Evolutionary conservation across 2,888 invertebrate genomes (phyloP), one percentile per base, ranked within the genome.

Genomic region (Leptinotarsa rubiginosa): DNA sequence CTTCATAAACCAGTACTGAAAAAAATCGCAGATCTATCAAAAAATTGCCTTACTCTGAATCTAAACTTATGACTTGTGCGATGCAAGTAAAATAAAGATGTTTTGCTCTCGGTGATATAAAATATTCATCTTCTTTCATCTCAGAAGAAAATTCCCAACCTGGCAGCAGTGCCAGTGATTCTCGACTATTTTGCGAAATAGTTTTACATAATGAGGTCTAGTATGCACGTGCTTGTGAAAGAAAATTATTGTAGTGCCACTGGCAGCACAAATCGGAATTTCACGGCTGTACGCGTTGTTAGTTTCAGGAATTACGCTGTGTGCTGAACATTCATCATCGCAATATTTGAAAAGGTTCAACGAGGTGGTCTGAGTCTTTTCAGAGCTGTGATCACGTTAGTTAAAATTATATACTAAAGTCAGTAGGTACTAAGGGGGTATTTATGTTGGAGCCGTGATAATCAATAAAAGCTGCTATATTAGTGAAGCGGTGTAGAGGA

Each of bases 211-310:
- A 56, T 22, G 56, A 56, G 56, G 3, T 56, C 20, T 56, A 56
- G 13, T 56, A 56, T 56, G 22, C 56, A 20, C 56, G 56, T 22
- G 56, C 56, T 56, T 56, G 56, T 56, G 56, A 56, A 56, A 20
- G 56, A 13, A 22, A 22, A 22, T 20, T 4, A 56, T 56, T 22
- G 56, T 56, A 4, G 56, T 22, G 4, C 16, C 16, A 15, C 22
- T 13, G 56, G 25, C 22, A 56, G 56, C 56, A 56, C 56, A 56
- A 56, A 56, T 56, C 22, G 56, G 56, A 56, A 56, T 56, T 56
- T 56, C 22, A 56, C 56, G 56, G 56, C 56, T 56, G 20, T 15
- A 56, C 56, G 56, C 56, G 56, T 56, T 56, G 56, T 56, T 56
- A 22, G 56, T 56, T 56, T 20, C 56, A 56, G 56, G 56, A 56